Evolutionary conservation across 64 coral and sea anemone species (phyloP), one percentile per base, ranked within the genome.

Genomic region (Montipora capricornis): DNA sequence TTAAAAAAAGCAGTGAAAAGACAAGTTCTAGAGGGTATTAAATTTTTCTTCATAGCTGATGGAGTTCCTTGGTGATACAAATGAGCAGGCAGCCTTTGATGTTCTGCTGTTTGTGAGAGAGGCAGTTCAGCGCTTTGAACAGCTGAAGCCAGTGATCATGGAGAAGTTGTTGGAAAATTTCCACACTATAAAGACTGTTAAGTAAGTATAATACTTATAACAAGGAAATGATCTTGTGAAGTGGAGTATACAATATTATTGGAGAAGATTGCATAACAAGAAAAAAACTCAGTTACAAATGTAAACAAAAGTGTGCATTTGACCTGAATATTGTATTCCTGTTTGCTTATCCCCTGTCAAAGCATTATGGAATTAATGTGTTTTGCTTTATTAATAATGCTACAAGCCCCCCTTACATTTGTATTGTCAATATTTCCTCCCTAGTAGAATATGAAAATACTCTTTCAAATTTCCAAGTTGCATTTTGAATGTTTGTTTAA

Each of bases 71-170:
- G 98, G 98, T 24, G 98, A 99, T 81, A 87, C 88, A 13, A 99
- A 99, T 73, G 98, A 99, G 44, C 94, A 99, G 75, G 98, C 98
- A 49, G 98, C 98, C 9, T 92, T 96, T 91, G 98, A 99, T 93
- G 98, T 99, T 49, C 81, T 99, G 80, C 84, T 99, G 92, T 99
- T 99, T 92, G 98, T 99, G 8, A 89, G 98, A 19, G 98, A 99
- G 59, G 98, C 98, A 78, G 91, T 99, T 49, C 98, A 99, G 80
- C 90, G 98, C 20, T 99, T 99, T 85, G 95, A 91, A 47, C 88
- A 99, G 75, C 87, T 99, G 58, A 99, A 99, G 67, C 98, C 98
- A 74, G 92, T 90, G 1, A 99, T 99, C 60, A 94, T 99, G 91
- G 98, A 99, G 87, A 99, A 99, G 73, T 81, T 99, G 20, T 80